Percentiles rank a stretch among this genome's conserved stretches.
Conservation (phyloP, 2,888 invertebrate species). For the Altica lythri region DNA sequence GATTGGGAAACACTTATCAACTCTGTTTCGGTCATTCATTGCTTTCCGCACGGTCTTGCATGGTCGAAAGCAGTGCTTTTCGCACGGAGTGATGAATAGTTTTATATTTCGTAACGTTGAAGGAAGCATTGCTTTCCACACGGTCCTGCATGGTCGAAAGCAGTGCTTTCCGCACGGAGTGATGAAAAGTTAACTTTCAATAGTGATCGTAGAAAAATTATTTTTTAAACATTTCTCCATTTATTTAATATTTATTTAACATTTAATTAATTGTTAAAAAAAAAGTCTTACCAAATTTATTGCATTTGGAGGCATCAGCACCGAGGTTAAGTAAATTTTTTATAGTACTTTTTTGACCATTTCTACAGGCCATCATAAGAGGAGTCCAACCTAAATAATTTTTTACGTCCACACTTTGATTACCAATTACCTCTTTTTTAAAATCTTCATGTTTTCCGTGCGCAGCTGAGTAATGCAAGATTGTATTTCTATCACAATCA, state of each 20-base stretch:
- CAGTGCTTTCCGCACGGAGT: no score
- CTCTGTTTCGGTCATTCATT: no score
- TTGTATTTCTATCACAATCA: slow-evolving; percentile 52
- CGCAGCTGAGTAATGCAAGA: slow-evolving; percentile 50
- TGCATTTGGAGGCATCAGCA: slow-evolving; percentile 51
- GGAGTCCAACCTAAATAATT: slow-evolving; percentile 56
- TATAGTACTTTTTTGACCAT: slow-evolving; percentile 47
- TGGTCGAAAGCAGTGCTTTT: no score
- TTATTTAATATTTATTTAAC: slow-evolving; percentile 3
- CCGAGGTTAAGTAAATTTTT: slow-evolving; percentile 46
- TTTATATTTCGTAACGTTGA: no score
- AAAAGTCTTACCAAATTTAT: slow-evolving; percentile 49
- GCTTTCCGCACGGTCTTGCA: no score
- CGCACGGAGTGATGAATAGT: no score
- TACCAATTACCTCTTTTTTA: slow-evolving; percentile 32
- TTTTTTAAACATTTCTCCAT: neutral
- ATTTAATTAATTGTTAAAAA: no score
- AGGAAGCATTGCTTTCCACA: no score
- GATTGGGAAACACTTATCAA: no score
- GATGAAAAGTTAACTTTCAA: no score
- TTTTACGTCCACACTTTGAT: slow-evolving; percentile 46
- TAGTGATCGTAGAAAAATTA: neutral
- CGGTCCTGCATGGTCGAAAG: no score
- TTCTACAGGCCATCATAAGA: slow-evolving; percentile 54
- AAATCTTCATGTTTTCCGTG: slow-evolving; percentile 42